Evolutionary conservation across 2,113 vertebrate species (phyloP), one percentile per base, ranked within the genome.

Genomic region (Atractosteus spatula): DNA sequence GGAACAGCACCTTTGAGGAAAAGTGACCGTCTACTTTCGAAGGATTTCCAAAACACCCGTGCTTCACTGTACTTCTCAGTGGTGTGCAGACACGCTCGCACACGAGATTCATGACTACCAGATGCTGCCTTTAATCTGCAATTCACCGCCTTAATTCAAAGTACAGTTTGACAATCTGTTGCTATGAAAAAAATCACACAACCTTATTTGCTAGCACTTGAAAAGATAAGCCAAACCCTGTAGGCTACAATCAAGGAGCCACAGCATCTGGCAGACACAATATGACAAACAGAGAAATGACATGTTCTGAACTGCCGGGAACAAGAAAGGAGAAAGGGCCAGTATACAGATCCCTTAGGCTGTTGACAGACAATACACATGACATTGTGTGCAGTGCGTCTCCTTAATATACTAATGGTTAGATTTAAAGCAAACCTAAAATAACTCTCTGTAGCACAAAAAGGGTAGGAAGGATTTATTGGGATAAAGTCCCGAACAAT

Each of bases 141-240:
- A 41, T 42, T 16, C 43, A 66, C 42, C 42, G 8, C 7, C 64
- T 66, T 45, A 66, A 66, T 66, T 66, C 64, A 16, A 7, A 14
- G 45, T 66, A 45, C 16, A 66, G 45, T 16, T n/a, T 2, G 45
- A 66, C 64, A 66, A 66, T 41, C 64, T 47, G 64, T n/a, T n/a
- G 64, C 12, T 14, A 66, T 66, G 41, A 47, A 66, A 45, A 68
- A 69, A 74, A 74, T 69, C 59, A 74, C 61, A 74, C 67, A 44
- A 17, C 17, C 5, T 45, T 51, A 3, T 12, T 63, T 68, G 61
- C 51, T 41, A 17, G n/a, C 6, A 29, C 45, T 14, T 68, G 47
- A 47, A 41, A 43, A 44, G 61, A 69, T 69, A 55, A 69, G 17
- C 55, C 59, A 69, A 69, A 74, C 67, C 41, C 10, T 17, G 11